These are phyloP conservation scores for Napeogenes inachia DNA, from an alignment of 2,888 invertebrate genomes.

Conservation along the genomic window DNA sequence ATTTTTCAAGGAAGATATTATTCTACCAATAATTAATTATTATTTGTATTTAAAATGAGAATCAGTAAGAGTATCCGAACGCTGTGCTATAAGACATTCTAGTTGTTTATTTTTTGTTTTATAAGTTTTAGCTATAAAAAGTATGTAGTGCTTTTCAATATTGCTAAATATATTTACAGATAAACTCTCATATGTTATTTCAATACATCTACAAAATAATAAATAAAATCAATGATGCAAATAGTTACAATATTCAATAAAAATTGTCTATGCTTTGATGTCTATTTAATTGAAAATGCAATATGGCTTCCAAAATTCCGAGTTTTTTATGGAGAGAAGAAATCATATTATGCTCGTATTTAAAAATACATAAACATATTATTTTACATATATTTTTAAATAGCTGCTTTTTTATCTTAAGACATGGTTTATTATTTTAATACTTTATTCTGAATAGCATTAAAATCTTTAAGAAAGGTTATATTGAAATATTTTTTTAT, in stretches of 20 bases:
- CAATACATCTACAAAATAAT: background rate
- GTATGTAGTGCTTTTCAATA: no score
- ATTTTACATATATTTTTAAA: no score
- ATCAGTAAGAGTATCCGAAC: slow-evolving; percentile 4
- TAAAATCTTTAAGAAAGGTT: no score
- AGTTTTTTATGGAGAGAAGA: no score
- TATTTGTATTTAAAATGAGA: background rate
- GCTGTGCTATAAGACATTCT: background rate
- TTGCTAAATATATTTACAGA: no score
- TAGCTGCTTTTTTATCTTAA: no score
- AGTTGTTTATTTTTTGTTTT: background rate
- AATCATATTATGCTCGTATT: no score
- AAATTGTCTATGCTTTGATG: background rate
- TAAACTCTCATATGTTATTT: background rate
- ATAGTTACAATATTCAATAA: background rate
- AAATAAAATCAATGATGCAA: background rate
- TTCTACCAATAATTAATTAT: background rate
- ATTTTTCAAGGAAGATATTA: no score
- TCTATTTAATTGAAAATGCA: slow-evolving; percentile 13
- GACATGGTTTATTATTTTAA: no score
- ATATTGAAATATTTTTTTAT: no score
- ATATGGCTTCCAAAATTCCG: slow-evolving; percentile 11
- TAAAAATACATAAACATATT: no score
- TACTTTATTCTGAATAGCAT: no score
- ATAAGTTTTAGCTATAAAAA: background rate